Base-by-base conservation (phyloP, 2,888 invertebrate genomes). In the Ophraella communa region DNA sequence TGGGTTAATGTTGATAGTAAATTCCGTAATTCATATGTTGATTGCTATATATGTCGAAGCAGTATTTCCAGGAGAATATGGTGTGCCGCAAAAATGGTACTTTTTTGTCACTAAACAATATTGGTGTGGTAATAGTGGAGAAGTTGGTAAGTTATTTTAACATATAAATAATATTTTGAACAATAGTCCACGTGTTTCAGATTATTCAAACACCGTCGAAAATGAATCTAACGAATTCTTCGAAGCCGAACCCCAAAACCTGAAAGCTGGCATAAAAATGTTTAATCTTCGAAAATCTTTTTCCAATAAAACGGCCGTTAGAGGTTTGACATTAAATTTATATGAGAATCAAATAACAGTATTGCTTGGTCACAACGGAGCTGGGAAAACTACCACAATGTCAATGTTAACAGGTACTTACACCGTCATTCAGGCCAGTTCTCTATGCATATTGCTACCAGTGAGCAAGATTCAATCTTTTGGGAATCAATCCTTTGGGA, bases 371-470 rank as follows among this genome's bases (percentile, higher is more conserved):
- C 83, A 83, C 61, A 95, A 94, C 76, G 96, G 96, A 2, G 96
- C 96, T 52, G 96, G 96, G 10, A 96, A 96, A 84, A 95, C 95
- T 0, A 96, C 96, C 0, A 94, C 95, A 1, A 95, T 96, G 86
- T 93, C 94, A 0, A 95, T 96, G 91, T 82, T 96, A n/a, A 60
- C 59, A 42, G 59, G 88, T 44, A 89, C 14, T 3, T 45, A 4
- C 3, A 27, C n/a, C n/a, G n/a, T n/a, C n/a, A n/a, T n/a, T n/a
- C n/a, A n/a, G n/a, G n/a, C n/a, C n/a, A n/a, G n/a, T n/a, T n/a
- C n/a, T n/a, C n/a, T n/a, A n/a, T n/a, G n/a, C n/a, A n/a, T n/a
- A n/a, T n/a, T n/a, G n/a, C n/a, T n/a, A n/a, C n/a, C n/a, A n/a
- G n/a, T n/a, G n/a, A n/a, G n/a, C n/a, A n/a, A n/a, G n/a, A n/a